A percentile compares a stretch with the other conserved stretches of the same genome.
These are phyloP conservation scores for Thamnophis elegans DNA, from an alignment of 2,797 vertebrate genomes.

Conservation along the genomic window DNA sequence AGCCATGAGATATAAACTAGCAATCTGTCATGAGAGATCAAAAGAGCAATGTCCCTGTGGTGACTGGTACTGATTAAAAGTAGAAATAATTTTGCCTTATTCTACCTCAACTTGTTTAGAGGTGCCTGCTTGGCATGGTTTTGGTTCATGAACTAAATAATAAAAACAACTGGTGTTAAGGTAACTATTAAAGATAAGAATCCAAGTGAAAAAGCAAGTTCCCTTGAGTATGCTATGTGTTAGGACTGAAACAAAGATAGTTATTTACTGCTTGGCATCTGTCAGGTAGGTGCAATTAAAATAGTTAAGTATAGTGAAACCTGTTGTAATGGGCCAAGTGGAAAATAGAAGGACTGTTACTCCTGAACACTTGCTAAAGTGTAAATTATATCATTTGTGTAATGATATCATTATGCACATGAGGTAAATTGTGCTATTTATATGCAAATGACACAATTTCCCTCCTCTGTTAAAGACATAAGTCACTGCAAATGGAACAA, in stretches of 20 bases:
- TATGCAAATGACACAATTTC: neutral
- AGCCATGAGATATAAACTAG: neutral
- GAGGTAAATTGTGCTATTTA: neutral
- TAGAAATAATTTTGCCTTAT: neutral
- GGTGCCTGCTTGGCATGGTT: neutral
- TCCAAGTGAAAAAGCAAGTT: neutral
- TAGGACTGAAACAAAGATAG: neutral
- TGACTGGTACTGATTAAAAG: neutral
- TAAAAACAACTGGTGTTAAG: conserved; percentile 65
- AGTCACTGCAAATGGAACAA: neutral
- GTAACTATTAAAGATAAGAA: conserved; percentile 61
- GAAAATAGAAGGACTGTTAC: neutral
- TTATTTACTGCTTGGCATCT: neutral
- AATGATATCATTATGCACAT: neutral
- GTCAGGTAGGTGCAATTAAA: conserved; percentile 4
- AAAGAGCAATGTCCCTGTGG: neutral
- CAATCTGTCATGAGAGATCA: neutral
- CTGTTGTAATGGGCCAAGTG: neutral
- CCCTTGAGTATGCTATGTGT: neutral
- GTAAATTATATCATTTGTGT: neutral
- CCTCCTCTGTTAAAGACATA: neutral
- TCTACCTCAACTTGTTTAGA: neutral
- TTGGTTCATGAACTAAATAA: conserved; percentile 37
- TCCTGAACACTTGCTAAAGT: neutral
- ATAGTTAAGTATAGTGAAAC: neutral